Base-by-base conservation (phyloP, 2,113 vertebrate genomes). In the Forbesichthys agassizii region DNA sequence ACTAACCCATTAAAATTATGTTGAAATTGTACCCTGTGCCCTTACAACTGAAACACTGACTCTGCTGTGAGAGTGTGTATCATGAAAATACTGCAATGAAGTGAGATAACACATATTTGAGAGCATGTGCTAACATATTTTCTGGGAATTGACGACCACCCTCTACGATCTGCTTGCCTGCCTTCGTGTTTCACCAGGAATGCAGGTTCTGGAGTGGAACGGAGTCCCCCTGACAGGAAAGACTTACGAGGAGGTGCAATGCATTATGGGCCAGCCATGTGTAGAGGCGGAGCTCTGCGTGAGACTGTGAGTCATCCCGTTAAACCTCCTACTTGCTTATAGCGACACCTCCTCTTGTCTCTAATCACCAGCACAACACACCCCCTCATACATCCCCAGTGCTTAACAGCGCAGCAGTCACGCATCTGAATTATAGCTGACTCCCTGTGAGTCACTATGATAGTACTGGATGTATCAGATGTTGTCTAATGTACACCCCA, bases 131-230 rank as follows among this genome's bases (percentile, higher is more conserved):
- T 10, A 54, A 69, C 12, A 80, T 61, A 66, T 61, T 71, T 14
- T 56, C 11, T 68, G 18, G 4, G 18, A 69, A 68, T 27, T 60
- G 18, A 56, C n/a, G 2, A 27, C 20, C 33, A 9, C 20, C 56
- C 8, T 3, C 18, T 9, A 61, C 62, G 64, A 6, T 55, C 42
- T 66, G 7, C 64, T 20, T 66, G 33, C 68, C 52, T 63, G 12
- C 33, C 36, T 61, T 11, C 49, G 10, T 75, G 14, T n/a, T 33
- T 12, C 46, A 76, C 47, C 11, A 99, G 98, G 97, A 88, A 99
- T 99, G 97, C 97, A 98, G 88, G 97, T 98, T 73, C 89, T 99
- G 92, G 98, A 99, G 84, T 99, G 98, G 98, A 99, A 98, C 61
- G 94, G 96, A 75, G 88, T 98, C 61, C 91, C 93, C 68, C 87